Evolutionary conservation across 2,888 invertebrate genomes (phyloP).

Genomic region (Plebejus melissa): DNA sequence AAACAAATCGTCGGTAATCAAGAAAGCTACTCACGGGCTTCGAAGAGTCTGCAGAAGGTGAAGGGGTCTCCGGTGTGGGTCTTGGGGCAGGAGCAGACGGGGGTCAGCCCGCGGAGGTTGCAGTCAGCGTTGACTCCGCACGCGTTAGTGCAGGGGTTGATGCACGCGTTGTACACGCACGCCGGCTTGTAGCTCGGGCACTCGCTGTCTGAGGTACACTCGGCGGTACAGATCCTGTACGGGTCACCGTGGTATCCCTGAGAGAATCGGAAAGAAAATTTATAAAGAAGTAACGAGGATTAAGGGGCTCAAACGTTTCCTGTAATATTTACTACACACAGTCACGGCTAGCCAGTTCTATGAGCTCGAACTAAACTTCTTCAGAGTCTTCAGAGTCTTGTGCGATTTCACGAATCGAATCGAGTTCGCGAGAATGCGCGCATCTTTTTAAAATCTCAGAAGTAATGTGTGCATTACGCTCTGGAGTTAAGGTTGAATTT

Average conservation of each 20-base stretch:
- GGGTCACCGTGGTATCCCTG: constrained; percentile 90
- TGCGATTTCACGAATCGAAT: no score
- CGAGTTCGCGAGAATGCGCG: no score
- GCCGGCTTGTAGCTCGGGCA: constrained; percentile 88
- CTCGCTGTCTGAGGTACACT: constrained; percentile 88
- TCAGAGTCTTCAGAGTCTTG: no score
- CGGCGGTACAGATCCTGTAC: constrained; percentile 86
- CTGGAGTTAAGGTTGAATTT: no score
- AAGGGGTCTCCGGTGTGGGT: constrained; percentile 94
- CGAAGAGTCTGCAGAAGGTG: constrained; percentile 88
- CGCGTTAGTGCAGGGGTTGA: constrained; percentile 89
- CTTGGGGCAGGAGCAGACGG: constrained; percentile 91
- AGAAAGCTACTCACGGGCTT: constrained; percentile 79
- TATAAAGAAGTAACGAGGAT: no score
- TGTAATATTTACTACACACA: no score
- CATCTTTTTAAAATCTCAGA: no score
- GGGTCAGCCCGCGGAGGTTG: constrained; percentile 86
- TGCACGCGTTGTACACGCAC: constrained; percentile 89
- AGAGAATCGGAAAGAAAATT: not conserved
- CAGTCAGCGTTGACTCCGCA: constrained; percentile 91
- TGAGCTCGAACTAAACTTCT: no score
- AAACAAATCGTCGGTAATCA: no score
- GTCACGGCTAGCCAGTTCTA: no score
- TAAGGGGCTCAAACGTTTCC: no score
- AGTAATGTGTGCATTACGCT: no score